Evolutionary conservation across 1,140 invertebrate genomes (phyloP).

Genomic region (Diorhabda sublineata): DNA sequence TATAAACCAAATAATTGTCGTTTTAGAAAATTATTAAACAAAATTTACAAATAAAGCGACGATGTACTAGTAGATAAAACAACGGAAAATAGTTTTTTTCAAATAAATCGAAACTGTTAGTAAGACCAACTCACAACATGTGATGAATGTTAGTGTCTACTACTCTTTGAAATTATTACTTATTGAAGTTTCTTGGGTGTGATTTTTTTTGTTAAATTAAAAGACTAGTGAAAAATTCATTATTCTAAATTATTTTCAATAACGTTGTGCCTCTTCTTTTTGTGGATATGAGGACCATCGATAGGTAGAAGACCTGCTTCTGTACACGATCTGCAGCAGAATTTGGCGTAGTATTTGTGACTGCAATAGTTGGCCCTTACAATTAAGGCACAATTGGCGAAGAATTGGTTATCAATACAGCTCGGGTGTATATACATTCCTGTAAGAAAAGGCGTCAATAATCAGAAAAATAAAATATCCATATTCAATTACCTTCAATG

Average conservation of each 20-base stretch:
- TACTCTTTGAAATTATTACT: not conserved
- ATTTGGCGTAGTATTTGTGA: conserved; percentile 85
- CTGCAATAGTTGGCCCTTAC: conserved; percentile 76
- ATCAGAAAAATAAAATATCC: no score
- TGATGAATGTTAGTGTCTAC: no score
- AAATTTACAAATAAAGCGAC: no score
- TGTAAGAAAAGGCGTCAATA: conserved; percentile 50
- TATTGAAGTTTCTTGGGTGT: not conserved
- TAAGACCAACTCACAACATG: no score
- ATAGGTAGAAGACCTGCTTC: conserved; percentile 58
- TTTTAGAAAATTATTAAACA: no score
- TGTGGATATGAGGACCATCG: conserved; percentile 25
- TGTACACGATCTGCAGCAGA: conserved; percentile 89
- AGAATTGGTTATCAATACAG: conserved; percentile 83
- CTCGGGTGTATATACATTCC: conserved; percentile 69
- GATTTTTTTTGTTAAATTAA: conserved; percentile 19
- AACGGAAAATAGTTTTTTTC: no score
- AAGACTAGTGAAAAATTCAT: conserved; percentile 27
- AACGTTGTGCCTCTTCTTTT: conserved; percentile 26
- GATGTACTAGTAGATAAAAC: no score
- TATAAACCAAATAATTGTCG: no score
- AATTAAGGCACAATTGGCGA: conserved; percentile 84
- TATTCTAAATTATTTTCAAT: conserved; percentile 34
- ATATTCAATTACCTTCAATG: conserved; percentile 34
- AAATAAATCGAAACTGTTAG: no score